Conservation (phyloP, 2,113 vertebrate genomes). For the Alaudala cheleensis region DNA sequence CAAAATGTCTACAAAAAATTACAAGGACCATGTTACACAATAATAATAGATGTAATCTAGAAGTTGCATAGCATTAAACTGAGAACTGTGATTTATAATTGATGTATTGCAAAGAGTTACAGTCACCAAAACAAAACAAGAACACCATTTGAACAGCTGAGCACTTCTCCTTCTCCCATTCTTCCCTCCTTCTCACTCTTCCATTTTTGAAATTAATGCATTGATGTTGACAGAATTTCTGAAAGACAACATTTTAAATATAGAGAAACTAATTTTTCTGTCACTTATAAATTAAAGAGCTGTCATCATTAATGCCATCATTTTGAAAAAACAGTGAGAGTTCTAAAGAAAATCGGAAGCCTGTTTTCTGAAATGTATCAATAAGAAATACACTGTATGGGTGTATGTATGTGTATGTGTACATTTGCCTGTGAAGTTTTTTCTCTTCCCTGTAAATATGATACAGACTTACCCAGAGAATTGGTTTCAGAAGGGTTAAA, state of each 20-base stretch:
- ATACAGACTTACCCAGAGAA: neutral
- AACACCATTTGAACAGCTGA: neutral
- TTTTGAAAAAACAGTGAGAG: neutral
- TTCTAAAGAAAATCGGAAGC: neutral
- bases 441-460: neutral
- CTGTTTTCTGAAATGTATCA: neutral
- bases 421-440: neutral
- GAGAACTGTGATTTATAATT: neutral
- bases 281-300: neutral
- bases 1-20: neutral
- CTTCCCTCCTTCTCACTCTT: neutral
- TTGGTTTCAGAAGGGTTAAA: constrained; percentile 5
- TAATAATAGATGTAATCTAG: neutral
- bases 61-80: neutral
- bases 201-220: neutral
- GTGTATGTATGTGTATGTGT: neutral
- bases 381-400: neutral
- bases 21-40: neutral
- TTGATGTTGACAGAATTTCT: neutral
- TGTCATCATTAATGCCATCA: neutral
- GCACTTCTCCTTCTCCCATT: neutral
- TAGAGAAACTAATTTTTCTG: neutral
- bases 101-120: neutral
- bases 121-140: neutral
- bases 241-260: neutral